Evolutionary conservation across 2,888 invertebrate genomes (phyloP).

Genomic region (Cephus spinipes): DNA sequence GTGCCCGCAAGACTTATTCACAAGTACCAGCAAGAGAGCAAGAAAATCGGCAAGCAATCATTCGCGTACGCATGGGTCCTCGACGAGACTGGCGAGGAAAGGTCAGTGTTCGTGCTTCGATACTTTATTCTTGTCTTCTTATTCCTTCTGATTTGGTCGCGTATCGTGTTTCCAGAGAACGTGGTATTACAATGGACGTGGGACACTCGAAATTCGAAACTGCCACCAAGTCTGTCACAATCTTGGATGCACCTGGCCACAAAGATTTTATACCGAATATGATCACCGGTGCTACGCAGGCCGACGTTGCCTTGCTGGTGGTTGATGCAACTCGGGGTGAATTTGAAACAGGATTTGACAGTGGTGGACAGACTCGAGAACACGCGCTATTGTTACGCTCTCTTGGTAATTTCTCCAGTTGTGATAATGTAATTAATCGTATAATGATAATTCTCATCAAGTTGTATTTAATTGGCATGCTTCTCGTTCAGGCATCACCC

Average conservation of each 20-base stretch:
- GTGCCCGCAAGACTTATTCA: slow-evolving; percentile 73
- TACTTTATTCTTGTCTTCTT: too few relatives aligned
- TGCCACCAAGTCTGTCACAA: slow-evolving; percentile 79
- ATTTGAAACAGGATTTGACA: slow-evolving; percentile 99
- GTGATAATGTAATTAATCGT: background rate
- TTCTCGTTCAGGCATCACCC: slow-evolving; percentile 84
- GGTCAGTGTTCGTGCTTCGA: slow-evolving; percentile 61
- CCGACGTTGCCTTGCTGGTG: slow-evolving; percentile 96
- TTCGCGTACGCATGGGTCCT: slow-evolving; percentile 99
- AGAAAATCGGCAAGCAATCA: slow-evolving; percentile 96
- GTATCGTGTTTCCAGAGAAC: slow-evolving; percentile 69
- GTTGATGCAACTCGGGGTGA: slow-evolving; percentile 97
- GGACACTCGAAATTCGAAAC: slow-evolving; percentile 95
- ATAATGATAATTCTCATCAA: too few relatives aligned
- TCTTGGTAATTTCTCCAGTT: slow-evolving; percentile 67
- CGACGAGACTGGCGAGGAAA: slow-evolving; percentile 98
- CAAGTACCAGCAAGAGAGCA: slow-evolving; percentile 97
- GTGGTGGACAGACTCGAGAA: slow-evolving; percentile 97
- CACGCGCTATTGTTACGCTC: slow-evolving; percentile 94
- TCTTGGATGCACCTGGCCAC: slow-evolving; percentile 98
- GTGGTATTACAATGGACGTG: slow-evolving; percentile 99
- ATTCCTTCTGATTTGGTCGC: too few relatives aligned
- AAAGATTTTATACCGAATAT: slow-evolving; percentile 99
- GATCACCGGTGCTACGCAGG: slow-evolving; percentile 98
- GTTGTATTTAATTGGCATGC: too few relatives aligned